These are phyloP conservation scores for Stegophylla sp. DNA, from an alignment of 2,888 invertebrate genomes.

Conservation along the genomic window DNA sequence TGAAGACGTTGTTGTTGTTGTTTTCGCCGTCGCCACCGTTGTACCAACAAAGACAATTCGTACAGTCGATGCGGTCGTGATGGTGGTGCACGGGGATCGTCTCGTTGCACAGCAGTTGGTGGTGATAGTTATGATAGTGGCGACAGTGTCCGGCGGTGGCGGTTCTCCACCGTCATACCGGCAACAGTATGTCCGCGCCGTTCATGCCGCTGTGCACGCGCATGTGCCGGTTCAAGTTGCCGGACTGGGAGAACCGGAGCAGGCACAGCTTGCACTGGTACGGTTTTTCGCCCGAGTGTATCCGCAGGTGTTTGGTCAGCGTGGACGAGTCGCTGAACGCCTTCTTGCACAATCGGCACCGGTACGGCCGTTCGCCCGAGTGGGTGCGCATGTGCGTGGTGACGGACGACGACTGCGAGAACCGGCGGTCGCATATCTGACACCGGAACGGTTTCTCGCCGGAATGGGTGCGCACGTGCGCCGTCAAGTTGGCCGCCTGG, in stretches of 20 bases:
- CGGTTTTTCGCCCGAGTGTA: conserved; percentile 91
- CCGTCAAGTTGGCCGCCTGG: conserved; percentile 97
- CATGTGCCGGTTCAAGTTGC: conserved; percentile 98
- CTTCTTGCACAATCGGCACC: conserved; percentile 94
- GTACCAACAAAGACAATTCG: neutral
- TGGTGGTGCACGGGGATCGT: neutral
- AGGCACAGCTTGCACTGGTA: conserved; percentile 97
- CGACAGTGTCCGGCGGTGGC: neutral
- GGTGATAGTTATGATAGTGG: neutral
- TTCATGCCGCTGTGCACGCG: conserved; percentile 80
- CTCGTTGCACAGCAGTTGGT: neutral
- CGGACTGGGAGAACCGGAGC: conserved; percentile 95
- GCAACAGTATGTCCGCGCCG: conserved; percentile 37
- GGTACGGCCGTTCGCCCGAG: conserved; percentile 97
- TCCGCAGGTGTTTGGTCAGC: conserved; percentile 93
- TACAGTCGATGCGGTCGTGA: neutral
- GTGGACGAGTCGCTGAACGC: conserved; percentile 99
- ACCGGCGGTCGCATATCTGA: conserved; percentile 94
- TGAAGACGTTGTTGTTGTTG: neutral
- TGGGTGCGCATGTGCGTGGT: conserved; percentile 99
- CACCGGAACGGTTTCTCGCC: conserved; percentile 98
- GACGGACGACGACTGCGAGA: conserved; percentile 93
- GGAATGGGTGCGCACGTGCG: conserved; percentile 93
- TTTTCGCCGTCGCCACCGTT: neutral
- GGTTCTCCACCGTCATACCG: conserved; percentile 35